Conservation (phyloP, 2,888 invertebrate genomes). For the Phortica magna region DNA sequence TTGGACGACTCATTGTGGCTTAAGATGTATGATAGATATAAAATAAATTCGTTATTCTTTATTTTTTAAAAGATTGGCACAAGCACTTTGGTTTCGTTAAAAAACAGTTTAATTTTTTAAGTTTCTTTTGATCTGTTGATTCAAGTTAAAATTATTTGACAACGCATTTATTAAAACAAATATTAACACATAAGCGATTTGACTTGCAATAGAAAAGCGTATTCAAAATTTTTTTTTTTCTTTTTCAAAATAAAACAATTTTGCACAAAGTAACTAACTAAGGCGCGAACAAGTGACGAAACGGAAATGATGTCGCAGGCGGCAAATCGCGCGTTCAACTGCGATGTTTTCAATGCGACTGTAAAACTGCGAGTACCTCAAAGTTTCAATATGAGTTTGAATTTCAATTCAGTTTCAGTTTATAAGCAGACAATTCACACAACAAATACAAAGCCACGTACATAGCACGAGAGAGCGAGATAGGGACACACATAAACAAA, state of each 20-base stretch:
- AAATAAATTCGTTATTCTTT: not conserved
- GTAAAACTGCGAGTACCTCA: conserved; percentile 66
- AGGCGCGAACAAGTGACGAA: not conserved
- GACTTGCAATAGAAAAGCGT: not conserved
- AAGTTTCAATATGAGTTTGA: conserved; percentile 62
- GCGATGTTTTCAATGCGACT: conserved; percentile 60
- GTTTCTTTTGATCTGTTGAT: not conserved
- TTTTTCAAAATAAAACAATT: conserved; percentile 24
- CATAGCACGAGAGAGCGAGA: not conserved
- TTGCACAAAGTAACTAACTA: conserved; percentile 34
- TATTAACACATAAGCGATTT: not conserved
- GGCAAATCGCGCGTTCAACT: conserved; percentile 27
- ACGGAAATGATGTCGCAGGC: not conserved
- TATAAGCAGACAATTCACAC: conserved; percentile 42
- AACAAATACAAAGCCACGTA: not conserved
- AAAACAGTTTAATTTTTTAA: not conserved
- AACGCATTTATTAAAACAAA: not conserved
- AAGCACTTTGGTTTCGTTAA: conserved; percentile 13
- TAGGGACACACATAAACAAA: conserved; percentile 2
- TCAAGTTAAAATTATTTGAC: not conserved
- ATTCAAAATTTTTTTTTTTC: not conserved
- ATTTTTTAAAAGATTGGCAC: conserved; percentile 5
- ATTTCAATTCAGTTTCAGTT: conserved; percentile 60
- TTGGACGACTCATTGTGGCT: conserved; percentile 73
- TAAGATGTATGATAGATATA: conserved; percentile 31